phyloP scores from a whole-genome alignment of 2,888 invertebrate species.

The Pristionchus japonicus region DNA sequence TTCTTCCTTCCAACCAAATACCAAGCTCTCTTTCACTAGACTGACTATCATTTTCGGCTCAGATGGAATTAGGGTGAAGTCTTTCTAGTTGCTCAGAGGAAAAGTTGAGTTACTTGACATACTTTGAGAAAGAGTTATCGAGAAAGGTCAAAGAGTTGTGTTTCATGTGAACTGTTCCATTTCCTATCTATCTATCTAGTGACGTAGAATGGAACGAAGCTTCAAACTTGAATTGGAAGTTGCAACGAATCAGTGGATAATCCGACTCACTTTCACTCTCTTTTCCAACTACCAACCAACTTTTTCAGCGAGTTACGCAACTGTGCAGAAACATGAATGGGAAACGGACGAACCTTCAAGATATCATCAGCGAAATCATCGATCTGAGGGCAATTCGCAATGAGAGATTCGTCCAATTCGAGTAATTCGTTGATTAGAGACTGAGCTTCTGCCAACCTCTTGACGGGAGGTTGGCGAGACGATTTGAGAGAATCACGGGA shows the following conservation, averaged over 20 bases:
- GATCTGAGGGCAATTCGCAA: neutral
- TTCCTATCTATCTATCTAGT: neutral
- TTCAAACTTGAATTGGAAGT: slow-evolving; percentile 15
- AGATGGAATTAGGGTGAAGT: slow-evolving; percentile 6
- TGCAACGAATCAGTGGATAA: slow-evolving; percentile 14
- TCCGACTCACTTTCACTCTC: slow-evolving; percentile 22
- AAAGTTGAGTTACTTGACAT: neutral
- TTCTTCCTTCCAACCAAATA: neutral
- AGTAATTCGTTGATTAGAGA: slow-evolving; percentile 23
- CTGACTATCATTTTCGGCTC: slow-evolving; percentile 17
- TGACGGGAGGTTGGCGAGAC: neutral
- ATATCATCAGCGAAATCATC: slow-evolving; percentile 27
- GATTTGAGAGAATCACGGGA: neutral
- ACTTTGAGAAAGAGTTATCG: neutral
- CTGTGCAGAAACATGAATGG: too few species aligned
- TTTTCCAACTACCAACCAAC: neutral
- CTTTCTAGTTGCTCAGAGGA: neutral
- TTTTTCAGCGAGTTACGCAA: neutral
- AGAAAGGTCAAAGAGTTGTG: neutral
- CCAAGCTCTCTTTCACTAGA: neutral
- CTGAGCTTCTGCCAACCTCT: slow-evolving; percentile 1
- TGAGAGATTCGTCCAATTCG: slow-evolving; percentile 23
- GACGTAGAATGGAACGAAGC: neutral
- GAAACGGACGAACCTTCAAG: neutral
- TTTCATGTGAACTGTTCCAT: neutral